phyloP scores from a whole-genome alignment of 2,113 vertebrate genomes.

The Antechinus flavipes region DNA sequence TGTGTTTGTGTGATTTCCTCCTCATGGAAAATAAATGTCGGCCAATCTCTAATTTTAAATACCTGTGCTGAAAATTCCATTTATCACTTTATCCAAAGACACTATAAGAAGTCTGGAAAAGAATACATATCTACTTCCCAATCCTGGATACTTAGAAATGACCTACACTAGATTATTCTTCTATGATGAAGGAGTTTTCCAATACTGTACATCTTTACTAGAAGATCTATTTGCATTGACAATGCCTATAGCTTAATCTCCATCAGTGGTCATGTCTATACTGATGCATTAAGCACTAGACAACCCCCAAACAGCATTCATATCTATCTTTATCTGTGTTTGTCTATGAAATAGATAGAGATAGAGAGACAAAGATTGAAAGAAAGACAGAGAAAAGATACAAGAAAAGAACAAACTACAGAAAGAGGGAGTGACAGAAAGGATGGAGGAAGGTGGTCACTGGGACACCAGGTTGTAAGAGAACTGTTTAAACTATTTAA shows the following conservation, averaged over 20 bases:
- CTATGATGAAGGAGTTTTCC: not conserved
- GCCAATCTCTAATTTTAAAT: not conserved
- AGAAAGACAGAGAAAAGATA: no score
- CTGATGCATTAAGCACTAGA: not conserved
- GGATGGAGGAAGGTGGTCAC: not conserved
- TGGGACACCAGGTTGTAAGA: not conserved
- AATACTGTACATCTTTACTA: not conserved
- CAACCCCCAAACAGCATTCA: not conserved
- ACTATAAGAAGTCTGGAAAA: not conserved
- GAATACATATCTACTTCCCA: not conserved
- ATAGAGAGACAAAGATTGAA: not conserved
- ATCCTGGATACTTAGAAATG: not conserved
- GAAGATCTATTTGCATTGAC: not conserved
- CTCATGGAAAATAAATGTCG: not conserved
- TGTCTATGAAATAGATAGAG: not conserved
- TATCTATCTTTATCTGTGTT: not conserved
- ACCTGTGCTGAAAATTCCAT: not conserved
- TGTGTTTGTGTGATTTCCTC: not conserved
- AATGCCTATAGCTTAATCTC: not conserved
- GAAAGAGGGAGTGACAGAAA: not conserved
- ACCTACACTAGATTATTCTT: not conserved
- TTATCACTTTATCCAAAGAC: not conserved
- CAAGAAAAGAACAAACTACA: not conserved
- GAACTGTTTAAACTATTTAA: not conserved
- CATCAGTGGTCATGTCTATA: not conserved